phyloP scores from a whole-genome alignment of 2,113 vertebrate genomes.

The Falco punctatus region DNA sequence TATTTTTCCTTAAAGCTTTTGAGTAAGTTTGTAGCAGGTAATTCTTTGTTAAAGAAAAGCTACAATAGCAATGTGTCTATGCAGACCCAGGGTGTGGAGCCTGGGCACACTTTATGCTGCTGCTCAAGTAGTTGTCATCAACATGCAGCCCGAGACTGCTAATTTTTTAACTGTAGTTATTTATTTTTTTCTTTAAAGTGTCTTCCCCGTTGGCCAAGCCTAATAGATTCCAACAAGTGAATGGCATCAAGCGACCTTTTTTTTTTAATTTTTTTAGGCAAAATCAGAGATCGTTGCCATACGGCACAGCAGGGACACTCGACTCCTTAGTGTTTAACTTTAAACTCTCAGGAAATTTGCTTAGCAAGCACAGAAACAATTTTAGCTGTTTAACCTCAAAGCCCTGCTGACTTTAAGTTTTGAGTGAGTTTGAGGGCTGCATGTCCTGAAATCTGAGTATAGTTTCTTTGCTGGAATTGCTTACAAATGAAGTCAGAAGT shows the following conservation, averaged over 20 bases:
- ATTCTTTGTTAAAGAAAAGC: not conserved
- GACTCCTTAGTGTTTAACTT: not conserved
- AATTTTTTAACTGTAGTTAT: not conserved
- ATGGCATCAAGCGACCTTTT: constrained; percentile 26
- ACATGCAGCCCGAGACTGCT: not conserved
- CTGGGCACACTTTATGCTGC: not conserved
- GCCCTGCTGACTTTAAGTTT: not conserved
- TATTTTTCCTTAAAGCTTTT: not conserved
- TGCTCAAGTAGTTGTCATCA: not conserved
- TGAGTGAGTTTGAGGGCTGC: not conserved
- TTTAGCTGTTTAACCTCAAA: not conserved
- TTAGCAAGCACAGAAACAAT: not conserved
- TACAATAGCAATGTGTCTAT: not conserved
- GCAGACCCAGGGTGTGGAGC: not conserved
- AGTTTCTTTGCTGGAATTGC: not conserved
- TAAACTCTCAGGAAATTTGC: not conserved
- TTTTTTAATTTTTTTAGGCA: not conserved
- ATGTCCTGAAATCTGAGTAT: not conserved
- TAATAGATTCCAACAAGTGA: not conserved
- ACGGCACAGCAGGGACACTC: not conserved
- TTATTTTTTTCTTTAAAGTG: not conserved
- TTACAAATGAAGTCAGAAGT: not conserved
- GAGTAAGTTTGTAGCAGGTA: not conserved
- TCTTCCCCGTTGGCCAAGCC: not conserved
- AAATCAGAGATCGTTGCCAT: not conserved